Evolutionary conservation across 2,888 invertebrate genomes (phyloP), one percentile per base, ranked within the genome.

Genomic region (Synanthedon tipuliformis): DNA sequence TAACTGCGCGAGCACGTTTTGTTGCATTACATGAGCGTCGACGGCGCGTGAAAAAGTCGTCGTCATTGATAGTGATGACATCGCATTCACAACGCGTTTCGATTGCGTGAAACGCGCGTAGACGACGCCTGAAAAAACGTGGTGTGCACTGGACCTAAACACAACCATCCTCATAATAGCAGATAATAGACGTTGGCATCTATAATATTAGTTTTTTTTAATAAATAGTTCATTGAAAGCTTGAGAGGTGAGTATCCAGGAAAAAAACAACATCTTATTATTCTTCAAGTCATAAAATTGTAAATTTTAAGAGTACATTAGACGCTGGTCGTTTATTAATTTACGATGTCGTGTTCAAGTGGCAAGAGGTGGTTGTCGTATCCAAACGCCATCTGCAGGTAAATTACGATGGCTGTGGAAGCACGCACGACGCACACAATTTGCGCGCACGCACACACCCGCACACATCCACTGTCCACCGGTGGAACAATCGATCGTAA

Each of bases 401-500:
- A 76, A 75, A 69, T 71, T 70, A 64, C 62, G 63, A 62, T 58
- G 59, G 57, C 56, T 62, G 61, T 56, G 53, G 55, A 60, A 63
- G 65, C 63, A 61, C 64, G 73, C 73, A 73, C 76, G 67, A 73
- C 80, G 69, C 78, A 71, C 71, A 71, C 80, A 68, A n/a, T n/a
- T n/a, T 73, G 59, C 66, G 69, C 79, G 75, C 81, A 78, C 82
- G 54, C 77, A 75, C 81, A 45, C 58, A 78, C 80, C 62, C 66
- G 69, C 68, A 66, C 71, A 63, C 72, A 65, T 73, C 68, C 68
- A 78, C 83, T 86, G 84, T 85, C 86, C 84, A 73, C 78, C 75
- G 78, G 71, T 69, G 79, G 81, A 87, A 87, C 87, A 87, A 87
- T 87, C 85, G 87, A 86, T 86, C 87, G 82, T 87, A 87, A 87